Evolutionary conservation across 2,797 vertebrate genomes (phyloP), one percentile per base, ranked within the genome.

Genomic region (Melopsittacus undulatus): DNA sequence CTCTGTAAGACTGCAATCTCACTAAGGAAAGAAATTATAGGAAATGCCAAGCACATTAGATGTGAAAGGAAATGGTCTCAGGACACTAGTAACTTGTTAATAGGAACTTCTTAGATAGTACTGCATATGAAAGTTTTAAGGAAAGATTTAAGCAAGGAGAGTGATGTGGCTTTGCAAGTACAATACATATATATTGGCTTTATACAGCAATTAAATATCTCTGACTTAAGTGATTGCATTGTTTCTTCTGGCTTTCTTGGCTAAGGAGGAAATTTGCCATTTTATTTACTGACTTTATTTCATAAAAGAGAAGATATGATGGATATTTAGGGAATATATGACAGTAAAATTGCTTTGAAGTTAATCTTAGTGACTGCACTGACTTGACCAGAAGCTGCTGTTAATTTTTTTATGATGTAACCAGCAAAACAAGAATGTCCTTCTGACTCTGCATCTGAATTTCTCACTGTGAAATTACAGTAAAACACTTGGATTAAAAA

Each of bases 401-500:
- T 67, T 89, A 57, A 22, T 72, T 92, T 90, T 84, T 78, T 92
- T 64, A 24, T 19, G 18, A 56, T 26, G 40, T 26, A 87, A 38
- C 14, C 32, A 49, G 56, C 46, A 82, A 84, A 92, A 81, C 30
- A 72, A 40, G 21, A 87, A 52, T 56, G n/a, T 80, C 64, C 70
- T 94, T 90, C 62, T 74, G 68, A 90, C 54, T 75, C 68, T 83
- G 40, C 5, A 42, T 49, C 38, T 79, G 32, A 74, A 46, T 96
- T 96, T 95, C 49, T 89, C 45, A 61, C n/a, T 79, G 38, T 62
- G 51, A 79, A 87, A 95, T 63, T 93, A 69, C 17, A 83, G 6
- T 29, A 93, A 87, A 93, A 92, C n/a, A 83, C 9, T 62, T 74
- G 45, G 34, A 94, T 80, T 89, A 91, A 95, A 95, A 83, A 74